Base-by-base conservation (phyloP, 1,140 invertebrate genomes). In the Neodiprion lecontei region DNA sequence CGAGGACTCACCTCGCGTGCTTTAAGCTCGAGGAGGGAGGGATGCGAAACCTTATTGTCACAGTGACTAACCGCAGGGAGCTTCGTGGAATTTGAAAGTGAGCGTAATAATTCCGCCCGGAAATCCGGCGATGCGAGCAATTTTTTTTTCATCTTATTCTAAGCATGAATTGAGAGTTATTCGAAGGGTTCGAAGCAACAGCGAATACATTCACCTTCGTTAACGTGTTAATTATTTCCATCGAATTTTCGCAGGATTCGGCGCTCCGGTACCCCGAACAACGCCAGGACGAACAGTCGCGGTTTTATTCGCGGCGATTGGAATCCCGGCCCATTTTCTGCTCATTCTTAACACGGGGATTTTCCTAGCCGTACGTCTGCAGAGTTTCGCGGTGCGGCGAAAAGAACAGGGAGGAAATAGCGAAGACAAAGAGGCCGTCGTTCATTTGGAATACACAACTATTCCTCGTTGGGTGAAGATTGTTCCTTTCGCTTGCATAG, bases 301-400 rank as follows among this genome's bases (percentile, higher is more conserved):
- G 0, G 88, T 91, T 0, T 76, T 91, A 50, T 92, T 92, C 77
- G 89, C 91, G 0, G 88, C 88, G 1, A 86, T 92, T 9, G 91
- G 91, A 8, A 91, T 92, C 67, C 91, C 91, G 9, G 83, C 91
- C 7, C 91, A 92, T 79, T 90, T 92, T 73, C 87, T 92, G n/a
- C 81, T 92, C 75, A 88, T 93, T 73, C 78, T 93, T 69, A 93
- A 93, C 82, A 81, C 91, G 11, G 92, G 92, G 10, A 88, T 91
- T 49, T 83, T 91, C 48, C 80, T 91, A 1, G 91, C 92, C 1
- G 82, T 90, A 0, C 85, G 85, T 67, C 74, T 91, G 1, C 90
- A 92, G 75, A 85, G 80, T 69, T 87, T 84, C 78, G 82, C 88
- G 67, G 80, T 86, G 7, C 67, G 76, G 23, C 79, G 75, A 28